phyloP scores from a whole-genome alignment of 2,888 invertebrate genomes.

The Phanerotoma sp. region DNA sequence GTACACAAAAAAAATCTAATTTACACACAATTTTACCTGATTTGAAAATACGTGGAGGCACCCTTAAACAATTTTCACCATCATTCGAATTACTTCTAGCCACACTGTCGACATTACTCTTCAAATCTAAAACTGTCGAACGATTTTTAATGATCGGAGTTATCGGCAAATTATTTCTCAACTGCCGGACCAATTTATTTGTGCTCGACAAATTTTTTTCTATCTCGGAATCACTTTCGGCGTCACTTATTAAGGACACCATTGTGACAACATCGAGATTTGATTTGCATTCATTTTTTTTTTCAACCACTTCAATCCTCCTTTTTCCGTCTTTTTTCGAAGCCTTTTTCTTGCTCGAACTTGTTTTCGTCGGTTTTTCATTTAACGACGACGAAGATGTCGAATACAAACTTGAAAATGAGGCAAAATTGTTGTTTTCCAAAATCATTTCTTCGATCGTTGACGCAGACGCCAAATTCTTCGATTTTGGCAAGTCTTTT shows the following conservation, averaged over 20 bases:
- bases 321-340: constrained; percentile 45
- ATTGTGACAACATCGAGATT: constrained; percentile 62
- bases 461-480: too few relatives aligned
- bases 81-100: neutral
- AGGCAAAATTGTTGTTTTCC: too few relatives aligned
- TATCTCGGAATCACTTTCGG: constrained; percentile 65
- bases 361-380: neutral
- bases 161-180: constrained; percentile 51
- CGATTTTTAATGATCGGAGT: constrained; percentile 51
- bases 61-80: constrained; percentile 28
- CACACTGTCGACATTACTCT: constrained; percentile 15
- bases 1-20: constrained; percentile 15
- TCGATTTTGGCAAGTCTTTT: constrained; percentile 15
- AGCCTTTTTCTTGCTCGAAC: constrained; percentile 13
- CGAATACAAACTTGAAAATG: too few relatives aligned
- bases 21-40: constrained; percentile 42
- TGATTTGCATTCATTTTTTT: constrained; percentile 31
- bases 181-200: constrained; percentile 50
- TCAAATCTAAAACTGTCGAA: constrained; percentile 6
- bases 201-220: constrained; percentile 48
- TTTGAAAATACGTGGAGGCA: constrained; percentile 46
- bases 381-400: constrained; percentile 1
- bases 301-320: constrained; percentile 35
- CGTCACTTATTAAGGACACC: constrained; percentile 69
- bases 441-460: too few relatives aligned